Evolutionary conservation across 2,888 invertebrate species (phyloP).

Genomic region (Sipha maydis): DNA sequence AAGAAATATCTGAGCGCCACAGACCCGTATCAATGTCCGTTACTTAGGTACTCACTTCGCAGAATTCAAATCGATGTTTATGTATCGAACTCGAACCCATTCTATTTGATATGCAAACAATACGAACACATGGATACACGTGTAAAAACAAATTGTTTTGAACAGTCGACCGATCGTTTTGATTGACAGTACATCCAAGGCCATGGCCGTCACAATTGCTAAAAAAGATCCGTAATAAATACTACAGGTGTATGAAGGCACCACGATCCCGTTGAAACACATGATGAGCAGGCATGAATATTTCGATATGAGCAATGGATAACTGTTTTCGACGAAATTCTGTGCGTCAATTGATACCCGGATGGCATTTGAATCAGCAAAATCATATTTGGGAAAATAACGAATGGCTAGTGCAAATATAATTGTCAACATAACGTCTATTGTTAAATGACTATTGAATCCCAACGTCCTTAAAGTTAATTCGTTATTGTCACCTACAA

Average conservation of each 20-base stretch:
- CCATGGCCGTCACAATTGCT: neutral
- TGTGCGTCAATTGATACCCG: neutral
- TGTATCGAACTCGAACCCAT: neutral
- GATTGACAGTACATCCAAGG: neutral
- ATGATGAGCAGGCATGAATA: neutral
- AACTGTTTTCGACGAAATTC: neutral
- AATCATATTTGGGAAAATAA: neutral
- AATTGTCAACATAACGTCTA: neutral
- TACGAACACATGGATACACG: neutral
- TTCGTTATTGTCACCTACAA: no score
- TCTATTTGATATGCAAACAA: neutral
- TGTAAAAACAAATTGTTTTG: neutral
- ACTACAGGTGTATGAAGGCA: neutral
- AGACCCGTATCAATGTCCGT: no score
- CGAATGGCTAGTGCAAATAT: neutral
- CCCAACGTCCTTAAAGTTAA: neutral
- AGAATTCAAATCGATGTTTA: neutral
- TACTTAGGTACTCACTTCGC: neutral
- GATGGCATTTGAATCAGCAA: neutral
- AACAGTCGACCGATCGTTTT: neutral
- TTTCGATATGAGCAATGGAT: neutral
- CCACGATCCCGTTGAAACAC: neutral
- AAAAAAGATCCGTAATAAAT: neutral
- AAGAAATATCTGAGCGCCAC: no score
- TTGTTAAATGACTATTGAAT: neutral